phyloP scores from a whole-genome alignment of 2,113 vertebrate species.

The Rana temporaria region DNA sequence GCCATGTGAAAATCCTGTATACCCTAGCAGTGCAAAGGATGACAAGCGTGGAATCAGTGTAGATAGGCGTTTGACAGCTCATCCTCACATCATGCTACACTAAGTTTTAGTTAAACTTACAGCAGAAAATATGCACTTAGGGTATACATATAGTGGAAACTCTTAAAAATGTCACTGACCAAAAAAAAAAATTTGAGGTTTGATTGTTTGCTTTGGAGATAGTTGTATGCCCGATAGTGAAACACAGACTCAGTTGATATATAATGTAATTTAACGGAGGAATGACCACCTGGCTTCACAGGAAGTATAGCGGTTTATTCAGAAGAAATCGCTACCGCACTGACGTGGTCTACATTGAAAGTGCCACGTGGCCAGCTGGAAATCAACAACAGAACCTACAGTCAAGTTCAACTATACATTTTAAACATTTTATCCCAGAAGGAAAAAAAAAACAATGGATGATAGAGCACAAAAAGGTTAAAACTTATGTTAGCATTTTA shows the following conservation, averaged over 20 bases:
- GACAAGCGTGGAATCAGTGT: slow-evolving; percentile 5
- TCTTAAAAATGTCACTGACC: neutral
- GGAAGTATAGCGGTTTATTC: neutral
- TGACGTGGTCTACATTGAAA: no score
- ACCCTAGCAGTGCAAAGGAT: neutral
- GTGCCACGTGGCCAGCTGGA: no score
- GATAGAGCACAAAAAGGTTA: no score
- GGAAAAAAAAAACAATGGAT: no score
- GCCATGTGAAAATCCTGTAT: slow-evolving; percentile 44
- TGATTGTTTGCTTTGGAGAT: neutral
- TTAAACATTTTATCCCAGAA: no score
- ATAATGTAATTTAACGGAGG: neutral
- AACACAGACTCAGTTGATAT: neutral
- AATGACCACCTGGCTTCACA: neutral
- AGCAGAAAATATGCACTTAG: neutral
- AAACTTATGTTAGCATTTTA: no score
- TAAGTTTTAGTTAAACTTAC: slow-evolving; percentile 35
- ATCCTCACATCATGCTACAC: slow-evolving; percentile 36
- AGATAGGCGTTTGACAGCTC: slow-evolving; percentile 28
- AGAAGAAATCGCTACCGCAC: neutral
- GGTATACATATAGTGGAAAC: neutral
- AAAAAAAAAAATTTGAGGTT: neutral
- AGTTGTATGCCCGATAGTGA: neutral
- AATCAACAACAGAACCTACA: no score
- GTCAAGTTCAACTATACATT: no score